Base-by-base conservation (phyloP, 2,797 vertebrate species). In the Peromyscus aztecus region DNA sequence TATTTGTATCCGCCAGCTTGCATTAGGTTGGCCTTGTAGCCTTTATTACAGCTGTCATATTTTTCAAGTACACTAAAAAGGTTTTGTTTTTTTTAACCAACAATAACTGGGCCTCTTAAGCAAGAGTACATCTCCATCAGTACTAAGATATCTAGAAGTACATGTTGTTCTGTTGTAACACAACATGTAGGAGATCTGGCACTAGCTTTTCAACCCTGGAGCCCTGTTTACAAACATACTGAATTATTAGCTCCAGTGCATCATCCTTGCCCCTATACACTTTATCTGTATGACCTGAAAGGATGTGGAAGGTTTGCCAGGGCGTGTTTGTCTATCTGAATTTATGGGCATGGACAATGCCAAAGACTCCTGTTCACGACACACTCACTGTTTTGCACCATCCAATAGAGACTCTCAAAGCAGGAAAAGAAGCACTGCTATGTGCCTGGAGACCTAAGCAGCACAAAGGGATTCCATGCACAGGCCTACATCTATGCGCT, bases 161-260 rank as follows among this genome's bases (percentile, higher is more conserved):
- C 95, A 94, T 43, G 87, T 82, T 96, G 90, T 97, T 96, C 97
- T 96, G 67, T 61, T 95, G 89, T 94, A 94, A 93, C n/a, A 94
- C 84, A 94, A 89, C 83, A 90, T 37, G 34, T 84, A 89, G 92
- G 92, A 83, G 95, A 91, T 81, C 81, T 95, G 93, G 90, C 90
- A 80, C 92, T 89, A 84, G 87, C 77, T 83, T 90, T 87, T 80
- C 14, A 23, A 96, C 83, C 76, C 90, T 71, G 65, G 82, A 92
- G 93, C 34, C 87, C 67, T 96, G 81, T 96, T 96, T 94, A 87
- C 82, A 96, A 97, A 96, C 29, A 92, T 24, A 76, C 69, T 84
- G 80, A 88, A 84, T 96, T 90, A 97, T 88, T 93, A 95, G 92
- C 84, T 59, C 89, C 57, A 77, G 84, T 83, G 49, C 67, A 95